A percentile compares a stretch with the other conserved stretches of the same genome.
Conservation (phyloP, 1,140 invertebrate genomes). For the Lethrus apterus region DNA sequence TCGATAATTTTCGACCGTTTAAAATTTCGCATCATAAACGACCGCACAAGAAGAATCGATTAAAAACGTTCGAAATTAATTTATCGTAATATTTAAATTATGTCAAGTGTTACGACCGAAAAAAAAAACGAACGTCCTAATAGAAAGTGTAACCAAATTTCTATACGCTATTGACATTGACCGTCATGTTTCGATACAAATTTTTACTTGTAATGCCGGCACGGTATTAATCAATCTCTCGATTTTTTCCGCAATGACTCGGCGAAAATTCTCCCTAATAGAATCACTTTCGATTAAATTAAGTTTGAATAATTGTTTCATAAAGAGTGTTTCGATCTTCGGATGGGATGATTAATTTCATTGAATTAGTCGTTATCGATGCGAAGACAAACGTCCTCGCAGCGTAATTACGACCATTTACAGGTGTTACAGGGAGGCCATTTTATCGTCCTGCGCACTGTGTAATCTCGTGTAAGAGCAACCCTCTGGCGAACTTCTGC, state of each 20-base stretch:
- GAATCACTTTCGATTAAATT: constrained; percentile 34
- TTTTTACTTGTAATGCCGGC: constrained; percentile 31
- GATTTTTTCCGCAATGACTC: constrained; percentile 29
- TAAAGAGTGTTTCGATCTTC: constrained; percentile 20
- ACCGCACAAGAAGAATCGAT: too few species aligned
- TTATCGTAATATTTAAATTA: too few species aligned
- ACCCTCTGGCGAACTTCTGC: constrained; percentile 18
- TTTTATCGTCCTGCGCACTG: constrained; percentile 17
- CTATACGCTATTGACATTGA: constrained; percentile 21
- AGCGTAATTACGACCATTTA: constrained; percentile 9
- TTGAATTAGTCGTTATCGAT: constrained; percentile 5
- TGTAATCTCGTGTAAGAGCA: constrained; percentile 1
- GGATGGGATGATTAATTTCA: constrained; percentile 18
- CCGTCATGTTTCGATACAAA: constrained; percentile 25
- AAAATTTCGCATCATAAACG: too few species aligned
- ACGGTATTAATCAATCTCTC: constrained; percentile 24
- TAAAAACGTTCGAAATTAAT: too few species aligned
- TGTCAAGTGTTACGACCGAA: too few species aligned
- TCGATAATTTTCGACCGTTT: too few species aligned
- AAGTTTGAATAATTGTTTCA: constrained; percentile 33
- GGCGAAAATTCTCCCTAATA: constrained; percentile 28
- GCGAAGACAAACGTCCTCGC: constrained; percentile 5
- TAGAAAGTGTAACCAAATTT: too few species aligned
- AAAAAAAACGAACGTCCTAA: too few species aligned
- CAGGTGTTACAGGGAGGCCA: constrained; percentile 19